Percentiles rank a stretch among this genome's conserved stretches.
These are phyloP conservation scores for Pristionchus mayeri DNA, from an alignment of 2,888 invertebrate genomes.

Conservation along the genomic window DNA sequence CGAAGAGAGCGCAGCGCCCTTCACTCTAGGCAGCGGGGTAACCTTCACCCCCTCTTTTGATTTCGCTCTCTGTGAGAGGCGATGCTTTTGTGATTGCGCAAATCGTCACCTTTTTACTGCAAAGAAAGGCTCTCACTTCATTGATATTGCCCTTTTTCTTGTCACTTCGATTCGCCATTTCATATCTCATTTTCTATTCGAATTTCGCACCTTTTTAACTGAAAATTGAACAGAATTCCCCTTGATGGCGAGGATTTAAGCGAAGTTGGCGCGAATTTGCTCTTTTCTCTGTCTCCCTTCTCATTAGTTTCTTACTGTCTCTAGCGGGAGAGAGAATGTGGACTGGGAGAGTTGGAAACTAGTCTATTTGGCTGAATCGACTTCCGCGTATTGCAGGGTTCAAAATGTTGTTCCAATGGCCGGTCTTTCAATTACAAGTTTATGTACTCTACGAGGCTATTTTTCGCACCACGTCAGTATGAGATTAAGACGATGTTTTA, in stretches of 20 bases:
- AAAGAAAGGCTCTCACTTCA: not conserved
- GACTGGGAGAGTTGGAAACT: too few species aligned
- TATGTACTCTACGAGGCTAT: too few species aligned
- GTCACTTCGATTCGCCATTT: not conserved
- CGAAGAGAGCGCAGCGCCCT: not conserved
- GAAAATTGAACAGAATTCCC: not conserved
- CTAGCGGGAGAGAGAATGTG: too few species aligned
- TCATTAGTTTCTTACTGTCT: too few species aligned
- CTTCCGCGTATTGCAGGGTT: too few species aligned
- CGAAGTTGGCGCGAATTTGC: not conserved
- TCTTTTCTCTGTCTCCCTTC: not conserved
- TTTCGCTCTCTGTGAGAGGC: not conserved
- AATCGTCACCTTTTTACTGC: conserved; percentile 10
- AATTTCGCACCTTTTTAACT: not conserved
- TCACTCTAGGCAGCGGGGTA: not conserved
- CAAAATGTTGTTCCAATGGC: too few species aligned
- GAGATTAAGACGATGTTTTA: too few species aligned
- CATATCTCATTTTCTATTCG: not conserved
- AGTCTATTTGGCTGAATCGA: too few species aligned
- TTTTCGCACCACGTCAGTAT: too few species aligned
- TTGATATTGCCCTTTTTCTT: not conserved
- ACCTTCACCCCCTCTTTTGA: not conserved
- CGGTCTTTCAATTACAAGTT: too few species aligned
- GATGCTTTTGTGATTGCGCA: conserved; percentile 6
- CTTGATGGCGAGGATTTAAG: not conserved